Evolutionary conservation across 1,140 invertebrate genomes (phyloP).

Genomic region (Propsilocerus akamusi): DNA sequence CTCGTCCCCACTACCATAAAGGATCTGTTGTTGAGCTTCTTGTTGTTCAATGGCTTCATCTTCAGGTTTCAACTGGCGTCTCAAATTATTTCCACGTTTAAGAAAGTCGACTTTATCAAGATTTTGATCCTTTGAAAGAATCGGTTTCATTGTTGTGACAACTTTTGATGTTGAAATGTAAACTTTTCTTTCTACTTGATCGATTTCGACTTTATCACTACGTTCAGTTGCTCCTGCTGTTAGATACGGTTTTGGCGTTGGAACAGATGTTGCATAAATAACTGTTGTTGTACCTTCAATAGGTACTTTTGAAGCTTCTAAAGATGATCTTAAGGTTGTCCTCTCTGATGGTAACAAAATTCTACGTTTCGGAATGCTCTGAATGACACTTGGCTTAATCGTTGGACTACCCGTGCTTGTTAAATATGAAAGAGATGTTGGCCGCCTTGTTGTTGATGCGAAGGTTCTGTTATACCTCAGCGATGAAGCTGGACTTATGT

Average conservation of each 20-base stretch:
- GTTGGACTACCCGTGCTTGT: conserved; percentile 23
- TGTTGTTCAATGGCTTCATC: conserved; percentile 26
- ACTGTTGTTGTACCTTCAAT: conserved; percentile 9
- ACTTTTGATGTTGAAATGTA: conserved; percentile 13
- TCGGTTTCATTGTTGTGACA: conserved; percentile 26
- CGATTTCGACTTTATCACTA: conserved; percentile 6
- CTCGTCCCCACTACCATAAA: conserved; percentile 30
- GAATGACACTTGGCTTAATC: conserved; percentile 34
- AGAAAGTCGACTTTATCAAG: conserved; percentile 25
- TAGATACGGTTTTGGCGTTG: conserved; percentile 7
- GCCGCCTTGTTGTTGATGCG: conserved; percentile 26
- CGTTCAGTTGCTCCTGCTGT: background rate
- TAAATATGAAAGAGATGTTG: conserved; percentile 26
- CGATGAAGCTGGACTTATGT: conserved; percentile 18
- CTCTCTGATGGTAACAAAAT: conserved; percentile 16
- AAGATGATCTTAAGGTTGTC: conserved; percentile 14
- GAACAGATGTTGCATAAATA: conserved; percentile 14
- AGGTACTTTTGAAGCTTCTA: conserved; percentile 12
- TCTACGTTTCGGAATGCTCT: conserved; percentile 35
- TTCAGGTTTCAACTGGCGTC: conserved; percentile 33
- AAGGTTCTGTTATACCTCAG: conserved; percentile 25
- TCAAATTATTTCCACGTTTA: conserved; percentile 26
- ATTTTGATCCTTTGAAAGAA: conserved; percentile 22
- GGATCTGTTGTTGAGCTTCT: conserved; percentile 26
- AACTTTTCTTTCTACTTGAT: conserved; percentile 4